Percentiles rank a stretch among this genome's conserved stretches.
Evolutionary conservation across 1,140 invertebrate genomes (phyloP).

Genomic region (Chironomus striatipennis): DNA sequence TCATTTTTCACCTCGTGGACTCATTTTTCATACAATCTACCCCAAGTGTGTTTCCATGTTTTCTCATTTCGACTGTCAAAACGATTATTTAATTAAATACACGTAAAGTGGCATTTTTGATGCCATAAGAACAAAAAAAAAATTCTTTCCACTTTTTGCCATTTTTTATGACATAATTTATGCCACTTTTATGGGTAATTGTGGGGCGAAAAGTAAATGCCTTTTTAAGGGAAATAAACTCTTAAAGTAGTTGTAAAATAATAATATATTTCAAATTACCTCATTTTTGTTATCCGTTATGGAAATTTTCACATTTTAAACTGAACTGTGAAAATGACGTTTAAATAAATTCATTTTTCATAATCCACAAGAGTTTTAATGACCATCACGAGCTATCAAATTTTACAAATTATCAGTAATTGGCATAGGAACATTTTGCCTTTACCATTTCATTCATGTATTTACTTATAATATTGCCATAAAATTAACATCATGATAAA

Average conservation of each 20-base stretch:
- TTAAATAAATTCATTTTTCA: no score
- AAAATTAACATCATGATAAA: neutral
- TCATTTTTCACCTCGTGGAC: neutral
- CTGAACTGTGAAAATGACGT: no score
- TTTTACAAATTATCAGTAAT: neutral
- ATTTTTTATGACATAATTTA: slow-evolving; percentile 3
- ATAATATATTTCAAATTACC: neutral
- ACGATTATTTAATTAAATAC: slow-evolving; percentile 23
- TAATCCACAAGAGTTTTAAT: no score
- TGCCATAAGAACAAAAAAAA: neutral
- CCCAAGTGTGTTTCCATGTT: neutral
- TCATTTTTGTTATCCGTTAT: neutral
- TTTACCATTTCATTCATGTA: no score
- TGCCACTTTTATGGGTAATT: neutral
- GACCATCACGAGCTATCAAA: neutral
- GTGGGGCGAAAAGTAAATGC: neutral
- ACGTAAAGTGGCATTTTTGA: slow-evolving; percentile 5
- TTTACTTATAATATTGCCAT: no score
- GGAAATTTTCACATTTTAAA: neutral
- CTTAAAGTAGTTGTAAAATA: slow-evolving; percentile 14
- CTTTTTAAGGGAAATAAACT: neutral
- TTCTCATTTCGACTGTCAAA: neutral
- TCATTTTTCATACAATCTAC: slow-evolving; percentile 8
- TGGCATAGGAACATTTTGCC: neutral
- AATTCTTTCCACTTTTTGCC: neutral